Evolutionary conservation across 2,888 invertebrate genomes (phyloP).

Genomic region (Hololepta plana): DNA sequence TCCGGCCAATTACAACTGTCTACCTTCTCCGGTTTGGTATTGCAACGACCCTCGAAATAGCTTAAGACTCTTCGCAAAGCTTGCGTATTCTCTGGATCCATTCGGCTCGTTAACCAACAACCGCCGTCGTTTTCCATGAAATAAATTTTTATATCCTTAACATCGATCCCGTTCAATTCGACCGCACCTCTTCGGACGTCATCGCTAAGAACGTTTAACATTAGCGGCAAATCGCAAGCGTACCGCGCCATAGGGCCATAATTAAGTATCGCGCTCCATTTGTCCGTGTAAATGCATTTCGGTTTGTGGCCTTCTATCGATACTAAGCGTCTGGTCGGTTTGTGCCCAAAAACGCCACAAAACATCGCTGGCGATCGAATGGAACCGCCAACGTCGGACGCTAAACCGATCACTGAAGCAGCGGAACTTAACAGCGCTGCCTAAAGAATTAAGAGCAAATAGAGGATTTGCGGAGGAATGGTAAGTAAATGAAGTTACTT

Average conservation of each 20-base stretch:
- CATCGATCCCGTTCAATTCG: slow-evolving; percentile 22
- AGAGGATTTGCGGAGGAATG: no score
- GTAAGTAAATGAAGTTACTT: slow-evolving; percentile 27
- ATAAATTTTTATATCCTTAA: slow-evolving; percentile 6
- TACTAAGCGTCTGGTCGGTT: slow-evolving; percentile 45
- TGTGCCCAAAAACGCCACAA: slow-evolving; percentile 78
- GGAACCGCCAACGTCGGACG: slow-evolving; percentile 78
- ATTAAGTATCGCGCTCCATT: slow-evolving; percentile 32
- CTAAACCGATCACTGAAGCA: slow-evolving; percentile 61
- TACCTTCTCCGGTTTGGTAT: no score
- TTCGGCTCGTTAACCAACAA: slow-evolving; percentile 1
- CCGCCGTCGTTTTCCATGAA: slow-evolving; percentile 2
- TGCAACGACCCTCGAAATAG: no score
- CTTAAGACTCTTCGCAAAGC: no score
- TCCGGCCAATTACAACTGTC: no score
- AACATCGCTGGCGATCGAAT: slow-evolving; percentile 70
- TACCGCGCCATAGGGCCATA: slow-evolving; percentile 65
- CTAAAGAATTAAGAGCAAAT: slow-evolving; percentile 22
- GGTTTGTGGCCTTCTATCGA: slow-evolving; percentile 44
- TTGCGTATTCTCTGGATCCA: slow-evolving; percentile 5
- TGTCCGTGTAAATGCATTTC: slow-evolving; percentile 23
- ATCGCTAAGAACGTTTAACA: no score
- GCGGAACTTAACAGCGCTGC: slow-evolving; percentile 55
- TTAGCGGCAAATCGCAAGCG: slow-evolving; percentile 52
- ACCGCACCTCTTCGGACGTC: slow-evolving; percentile 28